phyloP scores from a whole-genome alignment of 1,140 invertebrate species.

The Paralvinella palmiformis region DNA sequence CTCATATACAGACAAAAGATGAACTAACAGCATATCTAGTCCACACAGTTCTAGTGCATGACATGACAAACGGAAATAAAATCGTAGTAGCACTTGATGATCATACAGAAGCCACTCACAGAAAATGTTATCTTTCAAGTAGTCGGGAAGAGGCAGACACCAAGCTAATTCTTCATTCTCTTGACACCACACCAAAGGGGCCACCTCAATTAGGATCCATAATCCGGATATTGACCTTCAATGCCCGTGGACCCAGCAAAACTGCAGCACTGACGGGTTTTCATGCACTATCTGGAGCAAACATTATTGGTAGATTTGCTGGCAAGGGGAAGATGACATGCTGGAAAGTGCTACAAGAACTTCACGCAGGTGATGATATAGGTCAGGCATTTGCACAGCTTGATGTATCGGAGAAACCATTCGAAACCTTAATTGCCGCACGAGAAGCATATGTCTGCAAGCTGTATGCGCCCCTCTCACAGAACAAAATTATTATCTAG shows the following conservation, averaged over 20 bases:
- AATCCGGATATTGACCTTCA: slow-evolving; percentile 12
- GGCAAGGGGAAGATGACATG: slow-evolving; percentile 5
- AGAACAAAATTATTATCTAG: no score
- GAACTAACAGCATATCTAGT: slow-evolving; percentile 10
- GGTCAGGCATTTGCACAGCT: not conserved
- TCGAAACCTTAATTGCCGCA: not conserved
- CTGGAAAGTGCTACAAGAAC: slow-evolving; percentile 1
- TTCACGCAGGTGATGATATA: not conserved
- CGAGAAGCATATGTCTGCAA: not conserved
- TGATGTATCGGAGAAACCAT: not conserved
- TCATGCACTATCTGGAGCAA: slow-evolving; percentile 3
- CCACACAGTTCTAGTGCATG: not conserved
- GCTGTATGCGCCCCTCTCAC: not conserved
- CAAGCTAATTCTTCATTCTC: slow-evolving; percentile 18
- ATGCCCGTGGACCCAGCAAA: not conserved
- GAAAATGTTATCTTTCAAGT: not conserved
- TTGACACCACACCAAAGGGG: slow-evolving; percentile 14
- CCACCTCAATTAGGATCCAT: slow-evolving; percentile 2
- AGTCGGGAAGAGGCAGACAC: slow-evolving; percentile 15
- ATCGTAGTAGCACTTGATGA: slow-evolving; percentile 3
- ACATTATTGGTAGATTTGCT: slow-evolving; percentile 2
- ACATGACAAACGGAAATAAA: not conserved
- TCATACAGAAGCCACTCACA: not conserved
- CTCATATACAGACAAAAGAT: slow-evolving; percentile 12
- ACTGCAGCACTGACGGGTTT: slow-evolving; percentile 6